phyloP scores from a whole-genome alignment of 2,888 invertebrate species.

The Drosophila ezoana region DNA sequence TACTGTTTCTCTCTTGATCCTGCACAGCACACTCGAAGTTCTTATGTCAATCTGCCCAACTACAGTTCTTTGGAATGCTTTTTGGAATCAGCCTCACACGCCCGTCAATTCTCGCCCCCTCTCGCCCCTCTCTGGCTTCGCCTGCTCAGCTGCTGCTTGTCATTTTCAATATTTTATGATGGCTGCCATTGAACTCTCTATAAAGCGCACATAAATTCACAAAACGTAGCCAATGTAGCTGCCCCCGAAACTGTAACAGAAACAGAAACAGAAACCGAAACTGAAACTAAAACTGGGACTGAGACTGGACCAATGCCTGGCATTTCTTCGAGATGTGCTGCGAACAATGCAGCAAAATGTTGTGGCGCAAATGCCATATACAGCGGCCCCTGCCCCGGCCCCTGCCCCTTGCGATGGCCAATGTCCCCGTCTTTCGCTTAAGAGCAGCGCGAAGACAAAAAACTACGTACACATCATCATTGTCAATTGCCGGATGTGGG shows the following conservation, averaged over 20 bases:
- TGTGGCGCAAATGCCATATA: slow-evolving; percentile 63
- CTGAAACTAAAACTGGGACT: background rate
- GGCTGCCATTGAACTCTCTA: slow-evolving; percentile 80
- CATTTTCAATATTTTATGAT: slow-evolving; percentile 81
- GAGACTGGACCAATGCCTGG: slow-evolving; percentile 28
- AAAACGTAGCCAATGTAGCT: slow-evolving; percentile 59
- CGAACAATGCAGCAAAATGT: slow-evolving; percentile 69
- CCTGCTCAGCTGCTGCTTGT: slow-evolving; percentile 46
- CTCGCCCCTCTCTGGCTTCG: no score
- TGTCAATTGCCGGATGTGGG: slow-evolving; percentile 77
- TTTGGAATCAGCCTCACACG: background rate
- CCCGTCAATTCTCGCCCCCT: slow-evolving; percentile 1
- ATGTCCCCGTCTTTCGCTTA: slow-evolving; percentile 39
- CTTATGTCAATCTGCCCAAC: slow-evolving; percentile 35
- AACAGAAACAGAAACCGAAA: slow-evolving; percentile 7
- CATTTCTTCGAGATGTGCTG: slow-evolving; percentile 56
- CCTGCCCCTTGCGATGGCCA: slow-evolving; percentile 13
- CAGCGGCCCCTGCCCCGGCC: slow-evolving; percentile 40
- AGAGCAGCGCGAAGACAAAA: slow-evolving; percentile 70
- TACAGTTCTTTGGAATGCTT: slow-evolving; percentile 6
- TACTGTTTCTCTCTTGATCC: background rate
- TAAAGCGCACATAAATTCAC: slow-evolving; percentile 78
- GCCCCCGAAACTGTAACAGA: slow-evolving; percentile 5
- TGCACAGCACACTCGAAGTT: slow-evolving; percentile 3
- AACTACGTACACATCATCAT: slow-evolving; percentile 80